Conservation (phyloP, 2,888 invertebrate species). For the Agrotis clavis region DNA sequence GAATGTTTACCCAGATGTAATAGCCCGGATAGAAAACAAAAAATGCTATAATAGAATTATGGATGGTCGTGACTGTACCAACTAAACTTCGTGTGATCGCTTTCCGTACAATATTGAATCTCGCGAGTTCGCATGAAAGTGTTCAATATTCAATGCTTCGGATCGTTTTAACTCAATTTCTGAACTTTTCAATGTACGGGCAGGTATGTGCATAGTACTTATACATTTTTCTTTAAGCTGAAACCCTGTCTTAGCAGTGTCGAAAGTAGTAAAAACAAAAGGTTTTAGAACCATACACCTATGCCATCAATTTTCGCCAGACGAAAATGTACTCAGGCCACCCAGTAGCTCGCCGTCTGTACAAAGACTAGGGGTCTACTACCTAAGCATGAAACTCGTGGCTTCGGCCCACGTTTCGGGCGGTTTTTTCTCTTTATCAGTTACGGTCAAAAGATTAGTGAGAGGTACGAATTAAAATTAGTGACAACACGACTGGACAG, state of each 20-base stretch:
- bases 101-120: conserved; percentile 50
- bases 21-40: too few species aligned
- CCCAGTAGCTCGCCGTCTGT: too few species aligned
- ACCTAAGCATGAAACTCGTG: too few species aligned
- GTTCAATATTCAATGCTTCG: conserved; percentile 53
- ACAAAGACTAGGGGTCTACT: too few species aligned
- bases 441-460: too few species aligned
- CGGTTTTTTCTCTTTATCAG: too few species aligned
- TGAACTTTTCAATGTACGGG: conserved; percentile 34
- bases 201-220: conserved; percentile 26
- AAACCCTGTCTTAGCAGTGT: neutral
- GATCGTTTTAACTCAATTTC: conserved; percentile 49
- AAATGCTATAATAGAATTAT: too few species aligned
- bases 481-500: too few species aligned
- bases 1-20: too few species aligned
- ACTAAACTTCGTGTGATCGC: conserved; percentile 39
- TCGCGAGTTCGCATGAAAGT: conserved; percentile 36
- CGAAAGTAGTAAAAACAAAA: too few species aligned
- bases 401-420: too few species aligned
- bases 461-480: too few species aligned
- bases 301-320: neutral
- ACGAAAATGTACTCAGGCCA: neutral
- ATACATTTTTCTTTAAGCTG: conserved; percentile 18
- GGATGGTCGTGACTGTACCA: neutral
- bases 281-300: neutral